Percentiles rank a stretch among this genome's conserved stretches.
These are phyloP conservation scores for Piscicola geometra DNA, from an alignment of 2,888 invertebrate species.

Conservation along the genomic window DNA sequence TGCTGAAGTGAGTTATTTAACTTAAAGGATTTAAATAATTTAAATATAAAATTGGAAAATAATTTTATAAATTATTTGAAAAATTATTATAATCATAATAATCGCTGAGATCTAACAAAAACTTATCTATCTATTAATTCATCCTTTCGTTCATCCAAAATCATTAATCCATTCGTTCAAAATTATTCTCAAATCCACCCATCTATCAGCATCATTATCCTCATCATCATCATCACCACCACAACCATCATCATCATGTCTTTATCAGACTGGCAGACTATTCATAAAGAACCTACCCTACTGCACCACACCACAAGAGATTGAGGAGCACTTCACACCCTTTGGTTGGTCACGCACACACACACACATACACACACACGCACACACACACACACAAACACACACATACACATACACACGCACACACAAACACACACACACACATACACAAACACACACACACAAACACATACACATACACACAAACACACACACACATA, in stretches of 20 bases:
- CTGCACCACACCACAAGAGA: conserved; percentile 75
- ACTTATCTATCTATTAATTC: neutral
- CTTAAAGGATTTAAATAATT: neutral
- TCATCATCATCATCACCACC: neutral
- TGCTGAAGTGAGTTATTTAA: conserved; percentile 46
- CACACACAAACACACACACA: too few relatives aligned
- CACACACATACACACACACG: conserved; percentile 7
- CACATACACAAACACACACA: neutral
- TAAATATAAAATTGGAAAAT: neutral
- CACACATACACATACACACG: conserved; percentile 15
- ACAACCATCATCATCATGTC: neutral
- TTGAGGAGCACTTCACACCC: conserved; percentile 74
- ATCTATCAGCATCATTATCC: too few relatives aligned
- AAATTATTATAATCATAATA: too few relatives aligned
- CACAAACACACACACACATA: conserved; percentile 16
- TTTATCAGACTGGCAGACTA: conserved; percentile 71
- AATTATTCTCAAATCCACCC: too few relatives aligned
- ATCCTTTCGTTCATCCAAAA: too few relatives aligned
- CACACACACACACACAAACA: conserved; percentile 16
- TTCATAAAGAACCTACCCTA: conserved; percentile 88
- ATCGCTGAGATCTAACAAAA: too few relatives aligned
- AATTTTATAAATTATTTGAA: neutral
- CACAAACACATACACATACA: conserved; percentile 13
- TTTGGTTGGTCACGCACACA: conserved; percentile 63
- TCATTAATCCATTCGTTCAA: too few relatives aligned